These are phyloP conservation scores for Drosophila chauvacae DNA, from an alignment of 1,140 invertebrate genomes.

Conservation along the genomic window DNA sequence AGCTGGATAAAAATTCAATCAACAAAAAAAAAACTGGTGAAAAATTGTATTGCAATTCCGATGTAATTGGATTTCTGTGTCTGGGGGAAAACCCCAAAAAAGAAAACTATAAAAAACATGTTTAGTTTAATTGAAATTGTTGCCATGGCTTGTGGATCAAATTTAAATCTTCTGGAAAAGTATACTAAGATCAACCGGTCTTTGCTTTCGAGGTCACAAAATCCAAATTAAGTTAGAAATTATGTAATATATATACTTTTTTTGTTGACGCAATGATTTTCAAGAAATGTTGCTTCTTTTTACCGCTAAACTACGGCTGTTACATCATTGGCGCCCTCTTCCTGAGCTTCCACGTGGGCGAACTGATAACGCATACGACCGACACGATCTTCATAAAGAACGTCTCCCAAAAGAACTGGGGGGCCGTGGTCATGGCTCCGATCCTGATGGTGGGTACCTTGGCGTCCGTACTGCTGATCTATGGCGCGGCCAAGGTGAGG, in stretches of 20 bases:
- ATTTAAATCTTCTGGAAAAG: not conserved
- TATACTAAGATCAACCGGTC: constrained; percentile 11
- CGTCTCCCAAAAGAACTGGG: constrained; percentile 19
- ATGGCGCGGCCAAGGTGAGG: constrained; percentile 48
- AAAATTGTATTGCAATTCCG: constrained; percentile 29
- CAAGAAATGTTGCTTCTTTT: constrained; percentile 32
- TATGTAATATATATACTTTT: not conserved
- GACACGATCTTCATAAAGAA: constrained; percentile 47
- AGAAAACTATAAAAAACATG: not conserved
- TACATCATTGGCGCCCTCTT: constrained; percentile 29
- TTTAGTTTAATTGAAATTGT: constrained; percentile 8
- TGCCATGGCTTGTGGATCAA: not conserved
- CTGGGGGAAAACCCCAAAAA: not conserved
- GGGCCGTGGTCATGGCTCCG: constrained; percentile 17
- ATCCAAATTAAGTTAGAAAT: constrained; percentile 28
- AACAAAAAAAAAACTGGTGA: constrained; percentile 1
- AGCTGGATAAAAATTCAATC: constrained; percentile 55
- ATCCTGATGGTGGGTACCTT: constrained; percentile 19
- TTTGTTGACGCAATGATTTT: constrained; percentile 24
- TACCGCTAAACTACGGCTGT: constrained; percentile 42
- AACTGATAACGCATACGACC: constrained; percentile 37
- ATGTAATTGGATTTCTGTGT: constrained; percentile 31
- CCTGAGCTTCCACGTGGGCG: constrained; percentile 39
- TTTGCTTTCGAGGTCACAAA: constrained; percentile 7
- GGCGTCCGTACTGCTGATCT: constrained; percentile 25